phyloP scores from a whole-genome alignment of 2,113 vertebrate genomes.

The Pantherophis guttatus region DNA sequence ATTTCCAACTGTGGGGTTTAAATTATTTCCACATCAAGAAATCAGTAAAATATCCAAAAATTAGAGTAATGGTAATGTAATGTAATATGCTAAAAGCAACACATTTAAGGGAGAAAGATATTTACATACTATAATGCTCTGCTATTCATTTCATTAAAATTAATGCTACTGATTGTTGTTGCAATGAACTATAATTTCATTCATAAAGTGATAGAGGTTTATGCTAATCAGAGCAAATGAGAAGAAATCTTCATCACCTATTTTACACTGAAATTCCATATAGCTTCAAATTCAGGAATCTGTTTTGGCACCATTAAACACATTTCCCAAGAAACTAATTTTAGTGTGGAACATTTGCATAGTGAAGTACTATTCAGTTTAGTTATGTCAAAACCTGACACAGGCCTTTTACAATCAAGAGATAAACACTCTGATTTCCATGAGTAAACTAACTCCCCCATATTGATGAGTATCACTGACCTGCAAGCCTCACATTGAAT shows the following conservation, averaged over 20 bases:
- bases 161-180: neutral
- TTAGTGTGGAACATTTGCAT: constrained; percentile 34
- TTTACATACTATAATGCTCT: constrained; percentile 15
- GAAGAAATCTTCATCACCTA: neutral
- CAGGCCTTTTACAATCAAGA: neutral
- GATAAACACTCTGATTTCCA: neutral
- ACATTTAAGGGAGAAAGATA: neutral
- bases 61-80: neutral
- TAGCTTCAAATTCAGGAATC: neutral
- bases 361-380: constrained; percentile 1
- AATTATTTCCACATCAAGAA: neutral
- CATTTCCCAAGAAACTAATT: neutral
- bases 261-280: neutral
- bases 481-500: constrained; percentile 16
- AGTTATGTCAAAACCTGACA: neutral
- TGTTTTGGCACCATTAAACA: neutral
- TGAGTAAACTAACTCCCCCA: constrained; percentile 18
- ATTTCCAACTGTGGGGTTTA: neutral
- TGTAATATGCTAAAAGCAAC: fast-evolving
- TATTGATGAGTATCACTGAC: neutral
- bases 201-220: neutral
- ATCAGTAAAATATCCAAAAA: neutral
- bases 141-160: neutral
- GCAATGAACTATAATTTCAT: constrained; percentile 11
- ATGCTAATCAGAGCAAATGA: neutral